Evolutionary conservation across 2,888 invertebrate species (phyloP), one percentile per base, ranked within the genome.

Genomic region (Melinaea menophilus): DNA sequence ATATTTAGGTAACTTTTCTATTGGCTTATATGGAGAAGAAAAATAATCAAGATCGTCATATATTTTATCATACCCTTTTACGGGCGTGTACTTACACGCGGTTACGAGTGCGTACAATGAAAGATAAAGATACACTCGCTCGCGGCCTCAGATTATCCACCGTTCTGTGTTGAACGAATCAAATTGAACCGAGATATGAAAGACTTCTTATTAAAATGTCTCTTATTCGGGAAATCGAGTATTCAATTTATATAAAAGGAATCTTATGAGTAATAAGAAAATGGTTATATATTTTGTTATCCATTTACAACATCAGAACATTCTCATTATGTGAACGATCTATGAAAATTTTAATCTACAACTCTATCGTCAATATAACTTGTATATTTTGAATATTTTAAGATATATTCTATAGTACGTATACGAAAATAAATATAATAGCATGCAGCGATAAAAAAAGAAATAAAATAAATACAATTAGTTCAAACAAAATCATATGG

Each of bases 1-100:
- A 86, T 84, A 82, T 85, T 84, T 82, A 70, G 80, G 80, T 81
- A 81, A 85, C 80, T 80, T 83, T 78, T 75, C 78, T 73, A 78
- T 79, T 72, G 70, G 68, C 71, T 72, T 73, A 69, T 68, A 62
- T 55, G 56, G 63, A 63, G 68, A 68, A 68, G 61, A 69, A 65
- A 65, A 68, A 71, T 72, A 70, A 72, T 72, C 71, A 67, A 65
- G 68, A 62, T 68, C 68, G 61, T 68, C 67, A 66, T 66, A 66
- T 66, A 71, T 68, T 69, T 70, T 71, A 67, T 65, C 69, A 61
- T 62, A 51, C 63, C 51, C 58, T 67, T 71, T 71, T 70, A 73
- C 66, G 73, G 65, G 64, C 68, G 47, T 58, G 63, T 62, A 69
- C 64, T 68, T 66, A 68, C 66, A 56, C 51, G 51, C 51, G 51